Evolutionary conservation across 37 sponge, comb jelly and placozoan species (phyloP).

Genomic region (Cliona cf. orientalis): DNA sequence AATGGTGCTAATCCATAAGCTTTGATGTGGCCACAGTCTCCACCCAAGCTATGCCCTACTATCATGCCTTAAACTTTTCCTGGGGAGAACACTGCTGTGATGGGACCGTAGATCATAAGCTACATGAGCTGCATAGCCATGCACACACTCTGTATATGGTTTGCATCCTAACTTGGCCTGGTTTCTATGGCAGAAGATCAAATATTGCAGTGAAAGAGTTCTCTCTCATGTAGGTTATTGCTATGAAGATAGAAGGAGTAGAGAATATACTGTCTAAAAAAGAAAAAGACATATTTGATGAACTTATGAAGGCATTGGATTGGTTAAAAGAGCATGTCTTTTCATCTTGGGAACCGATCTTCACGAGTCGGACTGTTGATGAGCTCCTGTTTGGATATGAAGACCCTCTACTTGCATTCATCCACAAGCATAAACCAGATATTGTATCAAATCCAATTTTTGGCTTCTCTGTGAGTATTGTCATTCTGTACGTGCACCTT

Average conservation of each 20-base stretch:
- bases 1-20: no score
- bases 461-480: background rate
- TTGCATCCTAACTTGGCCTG: no score
- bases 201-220: no score
- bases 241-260: no score
- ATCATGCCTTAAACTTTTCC: no score
- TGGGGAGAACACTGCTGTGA: no score
- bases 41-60: no score
- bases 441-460: background rate
- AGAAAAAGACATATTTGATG: background rate
- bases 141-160: no score
- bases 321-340: background rate
- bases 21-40: no score
- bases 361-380: slow-evolving; percentile 39
- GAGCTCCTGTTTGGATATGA: slow-evolving; percentile 83
- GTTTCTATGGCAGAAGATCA: no score
- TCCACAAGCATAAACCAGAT: background rate
- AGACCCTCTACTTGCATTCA: slow-evolving; percentile 44
- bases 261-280: background rate
- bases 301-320: slow-evolving; percentile 7
- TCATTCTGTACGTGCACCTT: background rate
- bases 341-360: slow-evolving; percentile 18
- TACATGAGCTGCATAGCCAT: no score
- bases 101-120: background rate
- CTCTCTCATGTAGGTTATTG: no score